Evolutionary conservation across 2,797 vertebrate genomes (phyloP).

Genomic region (Hyperoplus immaculatus): DNA sequence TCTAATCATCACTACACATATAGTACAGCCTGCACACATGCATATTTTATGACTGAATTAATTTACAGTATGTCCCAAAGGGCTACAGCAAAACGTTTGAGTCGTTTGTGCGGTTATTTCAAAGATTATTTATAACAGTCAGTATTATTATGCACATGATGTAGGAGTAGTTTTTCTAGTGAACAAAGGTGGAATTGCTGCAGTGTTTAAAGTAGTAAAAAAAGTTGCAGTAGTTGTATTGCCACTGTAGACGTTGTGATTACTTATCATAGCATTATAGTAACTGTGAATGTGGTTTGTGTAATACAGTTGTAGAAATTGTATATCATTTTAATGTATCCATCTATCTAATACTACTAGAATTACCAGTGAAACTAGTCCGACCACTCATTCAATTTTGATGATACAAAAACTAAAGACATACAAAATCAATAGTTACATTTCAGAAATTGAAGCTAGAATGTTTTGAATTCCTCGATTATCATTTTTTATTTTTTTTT

Average conservation of each 20-base stretch:
- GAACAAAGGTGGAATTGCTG: not conserved
- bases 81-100: not conserved
- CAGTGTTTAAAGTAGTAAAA: not conserved
- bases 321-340: no score
- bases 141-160: not conserved
- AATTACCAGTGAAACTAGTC: no score
- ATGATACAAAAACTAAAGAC: not conserved
- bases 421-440: not conserved
- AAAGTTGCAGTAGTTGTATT: not conserved
- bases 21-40: not conserved
- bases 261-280: no score
- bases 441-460: not conserved
- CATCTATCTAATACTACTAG: no score
- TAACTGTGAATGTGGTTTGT: not conserved
- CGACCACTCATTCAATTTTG: not conserved
- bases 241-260: not conserved
- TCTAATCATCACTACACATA: slow-evolving; percentile 15
- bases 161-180: not conserved
- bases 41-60: slow-evolving; percentile 11
- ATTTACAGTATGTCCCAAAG: no score
- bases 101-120: not conserved
- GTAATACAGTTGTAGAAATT: not conserved
- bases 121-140: not conserved
- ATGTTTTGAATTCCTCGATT: not conserved
- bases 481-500: not conserved